Conservation (phyloP, 2,113 vertebrate genomes). For the Cyanistes caeruleus region DNA sequence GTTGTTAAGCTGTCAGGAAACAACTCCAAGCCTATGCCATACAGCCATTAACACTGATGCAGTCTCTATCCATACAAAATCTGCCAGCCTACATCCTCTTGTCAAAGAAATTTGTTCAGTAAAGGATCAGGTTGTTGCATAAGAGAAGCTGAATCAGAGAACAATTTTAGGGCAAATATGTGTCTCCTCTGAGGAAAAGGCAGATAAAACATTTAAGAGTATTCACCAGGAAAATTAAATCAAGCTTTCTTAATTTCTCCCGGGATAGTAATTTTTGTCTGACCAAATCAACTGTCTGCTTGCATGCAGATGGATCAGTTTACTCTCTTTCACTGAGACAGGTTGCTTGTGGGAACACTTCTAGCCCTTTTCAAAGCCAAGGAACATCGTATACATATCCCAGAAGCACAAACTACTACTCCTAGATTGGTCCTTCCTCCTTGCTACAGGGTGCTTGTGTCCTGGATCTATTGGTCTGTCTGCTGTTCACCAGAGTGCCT, state of each 20-base stretch:
- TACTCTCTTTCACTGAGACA: background rate
- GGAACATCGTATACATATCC: background rate
- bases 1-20: background rate
- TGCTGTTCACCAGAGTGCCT: background rate
- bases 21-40: background rate
- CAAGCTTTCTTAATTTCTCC: background rate
- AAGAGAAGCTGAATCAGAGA: background rate
- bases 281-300: fast-evolving
- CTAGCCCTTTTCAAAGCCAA: background rate
- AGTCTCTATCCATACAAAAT: background rate
- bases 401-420: background rate
- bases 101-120: background rate
- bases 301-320: background rate
- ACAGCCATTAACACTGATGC: background rate
- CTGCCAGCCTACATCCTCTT: background rate
- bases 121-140: background rate
- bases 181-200: background rate
- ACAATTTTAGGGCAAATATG: background rate
- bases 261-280: background rate
- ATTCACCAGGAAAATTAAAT: background rate
- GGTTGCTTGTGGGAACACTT: background rate
- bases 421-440: background rate
- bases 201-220: background rate
- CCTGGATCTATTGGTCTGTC: background rate
- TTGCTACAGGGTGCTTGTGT: background rate